phyloP scores from a whole-genome alignment of 2,888 invertebrate species.

The Plagodis pulveraria region DNA sequence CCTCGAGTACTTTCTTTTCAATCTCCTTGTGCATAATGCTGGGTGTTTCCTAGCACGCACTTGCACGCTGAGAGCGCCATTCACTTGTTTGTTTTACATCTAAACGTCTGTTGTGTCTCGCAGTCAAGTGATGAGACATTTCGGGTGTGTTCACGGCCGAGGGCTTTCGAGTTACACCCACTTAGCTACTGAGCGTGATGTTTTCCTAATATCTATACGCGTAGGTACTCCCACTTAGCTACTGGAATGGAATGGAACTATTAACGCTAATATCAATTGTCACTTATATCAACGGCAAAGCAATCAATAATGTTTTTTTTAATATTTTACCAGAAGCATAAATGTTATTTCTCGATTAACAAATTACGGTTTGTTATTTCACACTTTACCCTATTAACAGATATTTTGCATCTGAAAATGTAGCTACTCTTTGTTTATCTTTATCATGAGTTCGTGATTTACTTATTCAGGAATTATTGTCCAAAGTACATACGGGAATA shows the following conservation, averaged over 20 bases:
- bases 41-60: slow-evolving; percentile 74
- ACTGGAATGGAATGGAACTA: slow-evolving; percentile 8
- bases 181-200: slow-evolving; percentile 59
- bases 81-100: slow-evolving; percentile 79
- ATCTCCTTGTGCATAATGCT: slow-evolving; percentile 81
- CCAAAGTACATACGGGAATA: too few species aligned
- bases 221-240: slow-evolving; percentile 26
- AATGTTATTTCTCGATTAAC: too few species aligned
- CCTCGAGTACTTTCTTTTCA: slow-evolving; percentile 79
- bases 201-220: slow-evolving; percentile 45
- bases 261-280: too few species aligned
- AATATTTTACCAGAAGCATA: too few species aligned
- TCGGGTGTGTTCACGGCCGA: slow-evolving; percentile 67
- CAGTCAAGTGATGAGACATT: slow-evolving; percentile 62
- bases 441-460: too few species aligned
- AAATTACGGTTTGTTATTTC: too few species aligned
- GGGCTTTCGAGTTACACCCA: slow-evolving; percentile 63
- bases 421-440: too few species aligned
- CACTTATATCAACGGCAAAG: too few species aligned
- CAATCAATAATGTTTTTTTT: too few species aligned
- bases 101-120: slow-evolving; percentile 69
- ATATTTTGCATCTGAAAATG: too few species aligned
- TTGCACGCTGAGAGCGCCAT: slow-evolving; percentile 67
- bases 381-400: too few species aligned
- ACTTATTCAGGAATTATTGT: too few species aligned